phyloP scores from a whole-genome alignment of 2,888 invertebrate species.

The Anagyrus pseudococci region DNA sequence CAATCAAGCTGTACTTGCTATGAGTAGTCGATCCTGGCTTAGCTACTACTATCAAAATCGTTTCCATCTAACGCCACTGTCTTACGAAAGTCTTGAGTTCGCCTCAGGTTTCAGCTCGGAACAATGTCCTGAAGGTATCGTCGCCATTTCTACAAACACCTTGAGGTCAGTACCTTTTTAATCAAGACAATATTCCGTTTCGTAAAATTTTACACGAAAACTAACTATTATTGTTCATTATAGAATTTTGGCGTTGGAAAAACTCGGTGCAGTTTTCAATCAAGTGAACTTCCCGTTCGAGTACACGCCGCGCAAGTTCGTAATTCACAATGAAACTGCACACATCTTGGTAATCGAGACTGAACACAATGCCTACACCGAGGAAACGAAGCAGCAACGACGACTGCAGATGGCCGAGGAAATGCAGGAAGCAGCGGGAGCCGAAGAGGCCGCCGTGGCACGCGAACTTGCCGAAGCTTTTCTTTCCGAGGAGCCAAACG shows the following conservation, averaged over 20 bases:
- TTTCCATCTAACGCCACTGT: conserved; percentile 93
- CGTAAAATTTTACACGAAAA: neutral
- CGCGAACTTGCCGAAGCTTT: conserved; percentile 98
- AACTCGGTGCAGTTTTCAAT: conserved; percentile 98
- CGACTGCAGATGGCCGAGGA: conserved; percentile 97
- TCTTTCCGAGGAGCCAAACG: conserved; percentile 91
- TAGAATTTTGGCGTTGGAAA: conserved; percentile 95
- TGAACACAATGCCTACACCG: conserved; percentile 98
- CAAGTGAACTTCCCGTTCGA: conserved; percentile 92
- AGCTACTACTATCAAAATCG: conserved; percentile 98
- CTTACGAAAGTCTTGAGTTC: conserved; percentile 96
- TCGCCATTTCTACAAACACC: conserved; percentile 98
- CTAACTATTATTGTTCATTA: neutral
- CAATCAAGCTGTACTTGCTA: conserved; percentile 94
- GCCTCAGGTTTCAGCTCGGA: conserved; percentile 97
- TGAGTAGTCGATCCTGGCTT: conserved; percentile 97
- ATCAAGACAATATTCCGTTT: neutral
- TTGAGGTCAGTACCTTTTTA: conserved; percentile 63
- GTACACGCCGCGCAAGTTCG: conserved; percentile 94
- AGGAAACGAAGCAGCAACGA: conserved; percentile 91
- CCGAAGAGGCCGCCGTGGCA: conserved; percentile 94
- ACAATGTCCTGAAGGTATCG: conserved; percentile 99
- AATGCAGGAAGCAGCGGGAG: conserved; percentile 96
- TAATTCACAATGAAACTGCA: conserved; percentile 89
- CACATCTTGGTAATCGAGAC: conserved; percentile 93